Evolutionary conservation across 2,888 invertebrate species (phyloP).

Genomic region (Tachina fera): DNA sequence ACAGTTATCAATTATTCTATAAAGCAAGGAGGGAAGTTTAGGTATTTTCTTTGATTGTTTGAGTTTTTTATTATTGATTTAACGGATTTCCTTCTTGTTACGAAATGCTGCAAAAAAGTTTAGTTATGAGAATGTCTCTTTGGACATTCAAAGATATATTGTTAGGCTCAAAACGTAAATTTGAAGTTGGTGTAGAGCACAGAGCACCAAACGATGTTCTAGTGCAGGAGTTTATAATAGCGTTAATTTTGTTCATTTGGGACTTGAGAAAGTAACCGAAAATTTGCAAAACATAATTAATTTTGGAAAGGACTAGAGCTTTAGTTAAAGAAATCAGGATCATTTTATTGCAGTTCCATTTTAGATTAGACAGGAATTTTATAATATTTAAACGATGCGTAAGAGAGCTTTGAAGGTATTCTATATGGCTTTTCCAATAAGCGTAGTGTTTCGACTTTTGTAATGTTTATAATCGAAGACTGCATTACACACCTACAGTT

Average conservation of each 20-base stretch:
- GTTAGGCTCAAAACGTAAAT: too few species aligned
- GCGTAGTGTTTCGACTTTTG: neutral
- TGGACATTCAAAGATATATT: too few species aligned
- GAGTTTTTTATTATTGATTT: too few species aligned
- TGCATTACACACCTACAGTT: slow-evolving; percentile 6
- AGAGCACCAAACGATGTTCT: too few species aligned
- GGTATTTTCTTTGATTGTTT: too few species aligned
- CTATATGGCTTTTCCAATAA: neutral
- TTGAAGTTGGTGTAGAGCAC: too few species aligned
- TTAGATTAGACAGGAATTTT: neutral
- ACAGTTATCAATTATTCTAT: too few species aligned
- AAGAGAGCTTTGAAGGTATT: neutral
- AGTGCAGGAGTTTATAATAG: too few species aligned
- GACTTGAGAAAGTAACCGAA: neutral
- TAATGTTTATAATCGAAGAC: neutral
- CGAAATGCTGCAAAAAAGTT: too few species aligned
- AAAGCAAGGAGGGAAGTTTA: too few species aligned
- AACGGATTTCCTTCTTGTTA: too few species aligned
- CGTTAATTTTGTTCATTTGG: slow-evolving; percentile 1
- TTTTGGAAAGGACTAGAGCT: neutral
- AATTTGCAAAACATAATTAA: slow-evolving; percentile 6
- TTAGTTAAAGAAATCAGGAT: slow-evolving; percentile 7
- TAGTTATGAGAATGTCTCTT: too few species aligned
- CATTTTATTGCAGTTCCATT: neutral
- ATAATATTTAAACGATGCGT: neutral